A percentile compares a stretch with the other conserved stretches of the same genome.
phyloP scores from a whole-genome alignment of 2,797 vertebrate genomes.

The Melopsittacus undulatus region DNA sequence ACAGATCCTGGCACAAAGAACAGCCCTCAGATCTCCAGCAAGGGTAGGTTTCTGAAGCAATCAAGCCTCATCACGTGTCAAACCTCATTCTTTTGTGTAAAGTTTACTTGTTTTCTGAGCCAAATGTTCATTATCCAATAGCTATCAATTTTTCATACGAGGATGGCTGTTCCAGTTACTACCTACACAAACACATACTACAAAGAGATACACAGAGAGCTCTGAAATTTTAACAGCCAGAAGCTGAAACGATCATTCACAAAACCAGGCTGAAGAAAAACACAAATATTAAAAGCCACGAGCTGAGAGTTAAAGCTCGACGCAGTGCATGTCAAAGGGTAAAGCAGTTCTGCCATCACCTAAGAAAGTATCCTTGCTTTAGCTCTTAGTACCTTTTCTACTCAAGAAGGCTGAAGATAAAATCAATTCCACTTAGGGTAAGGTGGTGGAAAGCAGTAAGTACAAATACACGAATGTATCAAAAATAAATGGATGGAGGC shows the following conservation, averaged over 20 bases:
- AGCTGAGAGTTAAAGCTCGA: not conserved
- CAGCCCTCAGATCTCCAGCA: not conserved
- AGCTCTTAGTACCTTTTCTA: not conserved
- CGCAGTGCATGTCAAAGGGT: not conserved
- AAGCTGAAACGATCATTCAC: not conserved
- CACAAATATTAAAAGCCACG: not conserved
- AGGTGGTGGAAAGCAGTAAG: not conserved
- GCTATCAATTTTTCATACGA: conserved; percentile 27
- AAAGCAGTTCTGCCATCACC: not conserved
- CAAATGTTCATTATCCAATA: conserved; percentile 25
- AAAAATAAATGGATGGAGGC: not conserved
- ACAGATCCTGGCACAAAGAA: not conserved
- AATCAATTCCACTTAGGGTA: not conserved
- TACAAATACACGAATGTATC: not conserved
- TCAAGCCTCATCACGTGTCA: conserved; percentile 23
- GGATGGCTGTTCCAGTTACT: not conserved
- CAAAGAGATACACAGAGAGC: not conserved
- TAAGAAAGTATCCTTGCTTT: not conserved
- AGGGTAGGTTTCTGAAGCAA: conserved; percentile 9
- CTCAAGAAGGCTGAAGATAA: not conserved
- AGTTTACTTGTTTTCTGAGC: conserved; percentile 1
- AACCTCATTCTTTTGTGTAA: conserved; percentile 21
- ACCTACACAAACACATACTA: not conserved
- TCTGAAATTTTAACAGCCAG: not conserved
- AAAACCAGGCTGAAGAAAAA: not conserved